Conservation (phyloP, 2,113 vertebrate species). For the Athene noctua region DNA sequence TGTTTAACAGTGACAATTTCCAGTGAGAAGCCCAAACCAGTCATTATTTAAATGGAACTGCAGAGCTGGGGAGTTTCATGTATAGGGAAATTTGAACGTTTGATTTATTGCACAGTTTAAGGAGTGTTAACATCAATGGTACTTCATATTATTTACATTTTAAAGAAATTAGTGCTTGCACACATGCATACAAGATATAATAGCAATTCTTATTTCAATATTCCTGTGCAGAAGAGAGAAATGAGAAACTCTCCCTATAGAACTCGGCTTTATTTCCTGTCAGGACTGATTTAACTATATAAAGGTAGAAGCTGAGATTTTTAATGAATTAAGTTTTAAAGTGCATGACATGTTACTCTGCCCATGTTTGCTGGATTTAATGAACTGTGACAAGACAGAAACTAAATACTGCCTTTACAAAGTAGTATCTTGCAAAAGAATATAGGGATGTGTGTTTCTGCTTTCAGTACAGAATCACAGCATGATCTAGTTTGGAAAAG, state of each 20-base stretch:
- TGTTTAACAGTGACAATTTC: neutral
- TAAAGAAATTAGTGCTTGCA: neutral
- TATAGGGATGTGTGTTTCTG: neutral
- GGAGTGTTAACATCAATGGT: neutral
- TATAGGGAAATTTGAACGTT: neutral
- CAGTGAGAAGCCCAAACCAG: neutral
- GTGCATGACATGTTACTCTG: neutral
- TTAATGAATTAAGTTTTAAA: neutral
- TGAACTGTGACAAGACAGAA: neutral
- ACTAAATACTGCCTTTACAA: neutral
- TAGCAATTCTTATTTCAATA: neutral
- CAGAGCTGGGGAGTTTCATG: neutral
- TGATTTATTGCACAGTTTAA: neutral
- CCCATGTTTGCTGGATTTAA: neutral
- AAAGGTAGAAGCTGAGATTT: neutral
- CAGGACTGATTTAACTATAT: neutral
- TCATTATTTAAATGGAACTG: neutral
- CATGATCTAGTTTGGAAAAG: too few relatives aligned
- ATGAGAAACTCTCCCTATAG: neutral
- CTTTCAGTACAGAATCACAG: neutral
- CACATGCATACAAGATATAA: neutral
- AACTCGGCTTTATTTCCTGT: neutral
- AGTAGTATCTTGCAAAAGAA: neutral
- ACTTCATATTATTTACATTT: neutral
- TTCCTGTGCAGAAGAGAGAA: neutral